Evolutionary conservation across 1,140 invertebrate species (phyloP), one percentile per base, ranked within the genome.

Genomic region (Leguminivora glycinivorella): DNA sequence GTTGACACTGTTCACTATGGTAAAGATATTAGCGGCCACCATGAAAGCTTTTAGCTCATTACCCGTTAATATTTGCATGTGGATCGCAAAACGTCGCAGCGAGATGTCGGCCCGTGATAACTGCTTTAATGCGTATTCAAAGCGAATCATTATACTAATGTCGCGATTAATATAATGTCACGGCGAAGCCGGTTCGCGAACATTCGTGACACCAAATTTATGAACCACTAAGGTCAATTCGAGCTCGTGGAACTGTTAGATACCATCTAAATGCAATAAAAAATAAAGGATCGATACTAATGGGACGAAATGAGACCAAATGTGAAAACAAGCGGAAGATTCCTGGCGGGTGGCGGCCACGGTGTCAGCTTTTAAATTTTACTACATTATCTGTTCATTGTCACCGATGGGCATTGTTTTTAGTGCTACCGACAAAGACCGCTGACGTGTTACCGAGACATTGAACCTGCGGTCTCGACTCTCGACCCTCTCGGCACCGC

Each of bases 321-420:
- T 63, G 58, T 17, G 29, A 63, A 63, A 63, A 63, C 26, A 63
- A 63, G 31, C 29, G 58, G 25, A 17, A 10, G 58, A 63, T 63
- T 17, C 26, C 58, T 63, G 58, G 26, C 58, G 58, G 29, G 26
- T 63, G 58, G 58, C 25, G 25, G 25, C 25, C 25, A 26, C 71
- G 74, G 77, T 75, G 74, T 72, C 68, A 72, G 76, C 79, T 84
- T 82, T 87, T 80, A 84, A 82, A 83, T 81, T 83, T 77, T 78
- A 70, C 70, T 69, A 70, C 79, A 80, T 81, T 83, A 84, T 84
- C 81, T 75, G 67, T 80, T 83, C 74, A 77, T 79, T 81, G 82
- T 77, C 79, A 82, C 83, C 80, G 83, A 77, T 73, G 74, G 72
- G 72, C 75, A 85, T 83, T 83, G 80, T 87, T 84, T 81, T 83